A percentile compares a stretch with the other conserved stretches of the same genome.
These are phyloP conservation scores for Papilio polytes DNA, from an alignment of 1,140 invertebrate genomes.

Conservation along the genomic window DNA sequence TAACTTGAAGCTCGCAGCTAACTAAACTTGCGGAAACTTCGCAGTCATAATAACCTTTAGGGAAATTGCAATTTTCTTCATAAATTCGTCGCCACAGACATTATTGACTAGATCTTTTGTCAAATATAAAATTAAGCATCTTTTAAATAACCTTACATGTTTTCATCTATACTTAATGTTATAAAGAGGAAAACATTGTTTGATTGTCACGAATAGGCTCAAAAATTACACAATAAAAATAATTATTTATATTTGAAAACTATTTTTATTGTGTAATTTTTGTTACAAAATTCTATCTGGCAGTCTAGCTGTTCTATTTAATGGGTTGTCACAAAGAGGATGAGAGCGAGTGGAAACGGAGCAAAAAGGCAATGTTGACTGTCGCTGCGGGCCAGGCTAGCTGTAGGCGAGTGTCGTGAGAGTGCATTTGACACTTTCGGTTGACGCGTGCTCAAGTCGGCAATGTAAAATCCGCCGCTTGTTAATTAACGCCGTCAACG, in stretches of 20 bases:
- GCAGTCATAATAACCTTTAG: conserved; percentile 63
- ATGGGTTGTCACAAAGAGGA: conserved; percentile 27
- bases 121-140: neutral
- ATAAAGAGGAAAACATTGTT: no score
- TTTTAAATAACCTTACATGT: neutral
- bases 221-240: no score
- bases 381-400: conserved; percentile 11
- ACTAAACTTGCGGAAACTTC: conserved; percentile 60
- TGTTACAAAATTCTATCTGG: neutral
- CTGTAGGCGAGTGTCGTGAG: conserved; percentile 34
- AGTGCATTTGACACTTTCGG: conserved; percentile 39
- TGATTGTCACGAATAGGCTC: no score
- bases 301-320: conserved; percentile 3
- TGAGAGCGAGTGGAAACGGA: conserved; percentile 9
- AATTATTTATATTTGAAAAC: neutral
- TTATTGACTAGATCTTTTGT: conserved; percentile 17
- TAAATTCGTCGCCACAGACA: conserved; percentile 42
- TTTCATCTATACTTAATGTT: neutral
- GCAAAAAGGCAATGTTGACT: conserved; percentile 35
- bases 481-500: conserved; percentile 40
- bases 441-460: conserved; percentile 39
- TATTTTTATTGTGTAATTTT: neutral
- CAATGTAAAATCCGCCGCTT: conserved; percentile 26
- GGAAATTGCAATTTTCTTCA: conserved; percentile 48
- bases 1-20: conserved; percentile 45